phyloP scores from a whole-genome alignment of 2,113 vertebrate genomes.

The Apteryx owenii region DNA sequence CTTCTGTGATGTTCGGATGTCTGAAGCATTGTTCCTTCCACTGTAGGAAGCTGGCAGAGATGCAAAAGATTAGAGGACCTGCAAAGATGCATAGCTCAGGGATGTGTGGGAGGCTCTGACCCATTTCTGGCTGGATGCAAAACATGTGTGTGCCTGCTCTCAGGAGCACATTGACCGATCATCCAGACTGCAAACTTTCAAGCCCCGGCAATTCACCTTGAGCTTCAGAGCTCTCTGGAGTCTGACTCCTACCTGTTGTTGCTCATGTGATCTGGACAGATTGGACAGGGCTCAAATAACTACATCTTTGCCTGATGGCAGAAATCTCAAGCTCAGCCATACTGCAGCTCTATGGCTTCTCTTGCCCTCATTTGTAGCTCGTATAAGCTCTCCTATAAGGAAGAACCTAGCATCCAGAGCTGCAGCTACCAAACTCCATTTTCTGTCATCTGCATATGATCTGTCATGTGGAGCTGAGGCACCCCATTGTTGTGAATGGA shows the following conservation, averaged over 20 bases:
- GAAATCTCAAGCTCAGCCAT: not conserved
- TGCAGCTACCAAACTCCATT: constrained; percentile 9
- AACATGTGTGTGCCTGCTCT: not conserved
- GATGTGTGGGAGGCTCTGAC: not conserved
- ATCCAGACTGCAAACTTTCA: not conserved
- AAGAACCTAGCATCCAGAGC: not conserved
- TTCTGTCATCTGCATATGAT: not conserved
- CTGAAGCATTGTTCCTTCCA: not conserved
- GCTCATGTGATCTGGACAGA: not conserved
- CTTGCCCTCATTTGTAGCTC: constrained; percentile 2
- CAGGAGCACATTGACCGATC: not conserved
- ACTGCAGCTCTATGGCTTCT: not conserved
- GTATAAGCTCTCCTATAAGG: not conserved
- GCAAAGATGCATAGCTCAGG: not conserved
- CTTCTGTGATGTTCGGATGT: not conserved
- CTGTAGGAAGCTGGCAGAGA: not conserved
- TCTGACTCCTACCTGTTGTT: not conserved
- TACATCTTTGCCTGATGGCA: constrained; percentile 8
- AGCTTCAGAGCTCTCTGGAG: not conserved
- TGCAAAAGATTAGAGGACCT: not conserved
- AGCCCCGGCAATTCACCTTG: not conserved
- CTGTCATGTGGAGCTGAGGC: not conserved
- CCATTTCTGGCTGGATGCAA: not conserved
- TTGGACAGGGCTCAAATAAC: not conserved
- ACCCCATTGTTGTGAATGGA: not conserved